Conservation (phyloP, 2,113 vertebrate species). For the Nansenia antarctica region DNA sequence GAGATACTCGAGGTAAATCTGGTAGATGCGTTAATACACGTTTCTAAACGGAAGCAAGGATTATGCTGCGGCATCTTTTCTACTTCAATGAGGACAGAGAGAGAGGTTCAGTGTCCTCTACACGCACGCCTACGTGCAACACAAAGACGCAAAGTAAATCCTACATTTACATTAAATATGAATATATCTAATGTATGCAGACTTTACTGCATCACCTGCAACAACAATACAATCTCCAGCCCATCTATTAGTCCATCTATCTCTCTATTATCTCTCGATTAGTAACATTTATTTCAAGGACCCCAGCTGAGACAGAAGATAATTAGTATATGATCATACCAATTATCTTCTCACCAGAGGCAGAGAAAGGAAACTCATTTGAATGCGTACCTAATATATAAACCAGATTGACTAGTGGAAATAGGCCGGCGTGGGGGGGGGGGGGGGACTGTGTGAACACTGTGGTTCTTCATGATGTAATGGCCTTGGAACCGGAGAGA, state of each 20-base stretch:
- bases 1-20: not conserved
- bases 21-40: not conserved
- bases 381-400: slow-evolving; percentile 11
- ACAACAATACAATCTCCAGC: not conserved
- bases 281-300: slow-evolving; percentile 4
- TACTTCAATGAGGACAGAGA: not conserved
- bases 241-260: too few species aligned
- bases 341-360: slow-evolving; percentile 40
- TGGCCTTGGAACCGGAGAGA: slow-evolving; percentile 13
- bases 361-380: slow-evolving; percentile 23
- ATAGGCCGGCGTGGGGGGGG: too few species aligned
- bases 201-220: slow-evolving; percentile 10
- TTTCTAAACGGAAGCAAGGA: not conserved
- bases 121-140: too few species aligned
- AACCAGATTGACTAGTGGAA: slow-evolving; percentile 14
- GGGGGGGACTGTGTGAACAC: not conserved
- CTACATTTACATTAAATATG: not conserved
- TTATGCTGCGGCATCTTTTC: not conserved
- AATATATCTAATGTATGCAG: slow-evolving; percentile 6
- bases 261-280: too few species aligned
- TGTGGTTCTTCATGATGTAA: slow-evolving; percentile 16
- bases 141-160: not conserved
- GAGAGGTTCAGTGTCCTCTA: not conserved
- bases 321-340: slow-evolving; percentile 29
- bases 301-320: slow-evolving; percentile 13